Percentiles rank a stretch among this genome's conserved stretches.
phyloP scores from a whole-genome alignment of 2,113 vertebrate species.

The Empidonax traillii region DNA sequence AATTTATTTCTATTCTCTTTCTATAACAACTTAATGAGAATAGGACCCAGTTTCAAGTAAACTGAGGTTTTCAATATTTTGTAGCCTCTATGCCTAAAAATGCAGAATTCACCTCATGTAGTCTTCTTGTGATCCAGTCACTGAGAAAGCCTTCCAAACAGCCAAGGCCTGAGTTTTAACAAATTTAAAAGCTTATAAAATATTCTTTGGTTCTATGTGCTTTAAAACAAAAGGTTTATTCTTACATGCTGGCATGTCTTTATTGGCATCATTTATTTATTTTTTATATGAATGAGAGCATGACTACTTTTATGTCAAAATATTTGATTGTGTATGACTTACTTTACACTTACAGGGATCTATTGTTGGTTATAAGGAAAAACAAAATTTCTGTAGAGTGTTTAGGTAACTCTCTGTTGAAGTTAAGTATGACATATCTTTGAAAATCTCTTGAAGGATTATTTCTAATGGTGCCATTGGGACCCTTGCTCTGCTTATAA shows the following conservation, averaged over 20 bases:
- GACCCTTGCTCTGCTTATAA: slow-evolving; percentile 24
- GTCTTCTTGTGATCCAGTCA: background rate
- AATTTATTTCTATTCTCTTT: background rate
- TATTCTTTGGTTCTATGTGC: background rate
- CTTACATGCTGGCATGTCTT: background rate
- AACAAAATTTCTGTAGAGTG: slow-evolving; percentile 11
- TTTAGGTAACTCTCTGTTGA: slow-evolving; percentile 19
- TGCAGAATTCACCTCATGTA: background rate
- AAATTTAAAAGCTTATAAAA: background rate
- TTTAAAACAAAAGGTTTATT: slow-evolving; percentile 57
- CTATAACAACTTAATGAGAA: background rate
- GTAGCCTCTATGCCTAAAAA: background rate
- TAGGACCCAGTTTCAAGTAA: background rate
- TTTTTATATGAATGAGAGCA: slow-evolving; percentile 48
- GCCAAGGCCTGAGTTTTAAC: background rate
- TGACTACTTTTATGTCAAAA: background rate
- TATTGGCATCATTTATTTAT: slow-evolving; percentile 15
- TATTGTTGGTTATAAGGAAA: slow-evolving; percentile 35
- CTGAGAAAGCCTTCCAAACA: background rate
- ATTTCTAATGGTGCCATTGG: background rate
- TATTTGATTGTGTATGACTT: slow-evolving; percentile 26
- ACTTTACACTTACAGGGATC: slow-evolving; percentile 33
- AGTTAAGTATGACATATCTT: slow-evolving; percentile 19
- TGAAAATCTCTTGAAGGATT: slow-evolving; percentile 31
- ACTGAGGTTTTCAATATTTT: background rate